Evolutionary conservation across 2,888 invertebrate species (phyloP), one percentile per base, ranked within the genome.

Genomic region (Stenchaetothrips biformis): DNA sequence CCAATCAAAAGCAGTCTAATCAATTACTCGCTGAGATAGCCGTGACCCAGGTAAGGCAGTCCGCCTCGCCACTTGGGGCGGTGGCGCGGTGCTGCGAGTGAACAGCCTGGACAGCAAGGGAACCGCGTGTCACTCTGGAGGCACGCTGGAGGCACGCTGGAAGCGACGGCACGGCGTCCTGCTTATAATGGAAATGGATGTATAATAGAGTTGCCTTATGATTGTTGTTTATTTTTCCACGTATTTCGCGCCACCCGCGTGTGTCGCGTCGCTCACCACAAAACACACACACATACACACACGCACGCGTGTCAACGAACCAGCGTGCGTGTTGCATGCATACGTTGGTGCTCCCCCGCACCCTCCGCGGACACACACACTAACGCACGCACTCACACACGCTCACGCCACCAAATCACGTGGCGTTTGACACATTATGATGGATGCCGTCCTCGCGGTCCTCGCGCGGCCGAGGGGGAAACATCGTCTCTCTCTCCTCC

Each of bases 1-100:
- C 67, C 67, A 74, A 74, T 74, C 67, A 74, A 74, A n/a, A 74
- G 67, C 25, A 74, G 67, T 74, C 67, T 74, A 74, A 74, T 74
- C 67, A 74, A 74, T 74, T 74, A 74, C 21, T 9, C 0, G 21
- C 67, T 53, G 37, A 37, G 37, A 37, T 37, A 37, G 37, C 37
- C 37, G 37, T 4, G 37, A 2, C 37, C n/a, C n/a, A n/a, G 37
- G 2, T 4, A 37, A 37, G 37, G 37, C 4, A 37, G 37, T 37
- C 37, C 37, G 37, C 37, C 37, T 37, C 37, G 37, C 37, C 37
- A 37, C 37, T 37, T 37, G 37, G 37, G 37, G 37, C 37, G 2
- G 37, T 37, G n/a, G n/a, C n/a, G n/a, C n/a, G n/a, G 37, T 37
- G 37, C 37, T 37, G 37, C 37, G 37, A 37, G 37, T 37, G 37